Evolutionary conservation across 2,888 invertebrate species (phyloP), one percentile per base, ranked within the genome.

Genomic region (Acanthococcus lagerstroemiae): DNA sequence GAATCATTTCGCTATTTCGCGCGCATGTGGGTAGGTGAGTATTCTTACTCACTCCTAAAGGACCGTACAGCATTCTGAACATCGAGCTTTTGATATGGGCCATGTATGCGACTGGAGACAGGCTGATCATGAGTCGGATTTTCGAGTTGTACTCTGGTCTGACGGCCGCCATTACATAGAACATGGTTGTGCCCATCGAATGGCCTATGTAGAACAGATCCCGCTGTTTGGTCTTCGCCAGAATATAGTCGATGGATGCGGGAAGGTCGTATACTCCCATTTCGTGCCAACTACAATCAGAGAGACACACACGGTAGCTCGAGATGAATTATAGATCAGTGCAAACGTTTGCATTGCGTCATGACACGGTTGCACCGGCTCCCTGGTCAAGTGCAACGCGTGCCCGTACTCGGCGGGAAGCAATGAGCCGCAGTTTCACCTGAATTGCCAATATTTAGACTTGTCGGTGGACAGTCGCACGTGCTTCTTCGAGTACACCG

Each of bases 251-350:
- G 67, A 95, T 82, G 71, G 82, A 85, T 0, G 92, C 88, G 12
- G 95, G 92, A 61, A 95, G 74, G 77, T 97, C 95, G 73, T 87
- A 83, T 27, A 84, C 76, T 0, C 87, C 91, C 78, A 93, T 89
- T 75, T 95, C 91, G 73, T 95, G 88, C 82, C 88, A 95, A 71
- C 90, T 91, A 73, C 77, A 81, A 61, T 15, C n/a, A 48, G 17
- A 12, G n/a, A 12, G 17, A 7, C n/a, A 17, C 7, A n/a, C n/a
- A n/a, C n/a, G n/a, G n/a, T n/a, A 37, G 12, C 3, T 37, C 37
- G 37, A 37, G 37, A 37, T 37, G n/a, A n/a, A 37, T 37, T 37
- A 37, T 37, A 37, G n/a, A 37, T 37, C n/a, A n/a, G n/a, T n/a
- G n/a, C n/a, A n/a, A n/a, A n/a, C n/a, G n/a, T n/a, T n/a, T n/a